Evolutionary conservation across 2,113 vertebrate genomes (phyloP), one percentile per base, ranked within the genome.

Genomic region (Misgurnus anguillicaudatus): DNA sequence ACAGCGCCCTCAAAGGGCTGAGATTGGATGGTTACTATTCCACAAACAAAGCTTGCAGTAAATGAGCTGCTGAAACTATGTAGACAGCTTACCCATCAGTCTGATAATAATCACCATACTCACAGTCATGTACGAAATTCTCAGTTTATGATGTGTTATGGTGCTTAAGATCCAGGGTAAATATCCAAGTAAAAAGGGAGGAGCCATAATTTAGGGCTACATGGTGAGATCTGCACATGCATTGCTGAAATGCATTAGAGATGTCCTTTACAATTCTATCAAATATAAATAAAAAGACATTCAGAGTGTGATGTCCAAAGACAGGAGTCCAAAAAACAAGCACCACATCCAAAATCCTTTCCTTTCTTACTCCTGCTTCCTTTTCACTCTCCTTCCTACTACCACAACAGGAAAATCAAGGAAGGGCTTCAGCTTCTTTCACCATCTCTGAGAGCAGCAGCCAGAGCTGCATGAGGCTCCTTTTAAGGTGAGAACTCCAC

Each of bases 401-500:
- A 84, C 80, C 66, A 88, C 87, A 88, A 90, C 88, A 90, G 88
- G 85, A 90, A 86, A 87, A 86, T 71, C 83, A 88, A 80, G 81
- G 72, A 77, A 65, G 41, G 78, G 82, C 83, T 82, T 75, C 55
- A 84, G 87, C 80, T 82, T 87, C 86, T 90, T 84, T 67, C 71
- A 68, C 82, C 73, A 85, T 73, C 84, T 84, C 41, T 62, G 82
- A 70, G 80, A 87, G 82, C 83, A 79, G 87, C 87, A 89, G 86
- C 82, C 87, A 87, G 84, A 84, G 81, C 86, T 81, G 88, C 84
- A 88, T 81, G 88, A 89, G 86, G 87, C 89, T 93, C 92, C 92
- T 93, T 94, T 93, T 92, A 93, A 91, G 92, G 91, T 92, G 91
- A 89, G 90, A 92, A 88, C 89, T 85, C 87, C 89, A 89, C 88